A percentile compares a stretch with the other conserved stretches of the same genome.
phyloP scores from a whole-genome alignment of 2,797 vertebrate species.

The Hybognathus amarus region DNA sequence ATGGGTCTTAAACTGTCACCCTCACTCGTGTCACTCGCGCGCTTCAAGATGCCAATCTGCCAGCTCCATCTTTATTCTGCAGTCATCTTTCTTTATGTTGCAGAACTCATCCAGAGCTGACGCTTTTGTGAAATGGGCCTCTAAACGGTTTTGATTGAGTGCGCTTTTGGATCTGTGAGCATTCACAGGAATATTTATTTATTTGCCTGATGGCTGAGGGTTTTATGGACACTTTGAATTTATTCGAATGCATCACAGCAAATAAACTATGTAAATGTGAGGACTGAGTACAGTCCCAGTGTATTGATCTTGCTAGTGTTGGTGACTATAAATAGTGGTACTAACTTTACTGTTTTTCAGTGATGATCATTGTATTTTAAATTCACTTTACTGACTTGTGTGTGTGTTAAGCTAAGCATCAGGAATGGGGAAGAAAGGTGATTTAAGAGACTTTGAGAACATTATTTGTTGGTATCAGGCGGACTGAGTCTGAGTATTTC shows the following conservation, averaged over 20 bases:
- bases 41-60: conserved; percentile 23
- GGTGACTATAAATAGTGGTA: neutral
- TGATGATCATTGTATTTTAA: neutral
- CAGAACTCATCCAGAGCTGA: conserved; percentile 17
- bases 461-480: neutral
- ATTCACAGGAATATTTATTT: conserved; percentile 30
- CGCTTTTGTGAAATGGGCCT: neutral
- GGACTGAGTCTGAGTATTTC: neutral
- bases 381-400: neutral
- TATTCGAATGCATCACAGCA: conserved; percentile 3
- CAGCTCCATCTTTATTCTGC: conserved; percentile 25
- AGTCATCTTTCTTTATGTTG: conserved; percentile 13
- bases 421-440: no score
- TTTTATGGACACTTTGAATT: conserved; percentile 27
- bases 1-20: conserved; percentile 24
- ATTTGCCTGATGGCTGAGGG: conserved; percentile 37
- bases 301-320: neutral
- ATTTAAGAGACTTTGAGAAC: no score
- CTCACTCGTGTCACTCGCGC: conserved; percentile 7
- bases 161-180: conserved; percentile 2
- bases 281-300: neutral
- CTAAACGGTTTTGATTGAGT: conserved; percentile 26
- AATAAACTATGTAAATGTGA: neutral
- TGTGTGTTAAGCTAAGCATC: no score
- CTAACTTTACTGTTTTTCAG: neutral